phyloP scores from a whole-genome alignment of 2,113 vertebrate genomes.

The Phyllostomus hastatus region DNA sequence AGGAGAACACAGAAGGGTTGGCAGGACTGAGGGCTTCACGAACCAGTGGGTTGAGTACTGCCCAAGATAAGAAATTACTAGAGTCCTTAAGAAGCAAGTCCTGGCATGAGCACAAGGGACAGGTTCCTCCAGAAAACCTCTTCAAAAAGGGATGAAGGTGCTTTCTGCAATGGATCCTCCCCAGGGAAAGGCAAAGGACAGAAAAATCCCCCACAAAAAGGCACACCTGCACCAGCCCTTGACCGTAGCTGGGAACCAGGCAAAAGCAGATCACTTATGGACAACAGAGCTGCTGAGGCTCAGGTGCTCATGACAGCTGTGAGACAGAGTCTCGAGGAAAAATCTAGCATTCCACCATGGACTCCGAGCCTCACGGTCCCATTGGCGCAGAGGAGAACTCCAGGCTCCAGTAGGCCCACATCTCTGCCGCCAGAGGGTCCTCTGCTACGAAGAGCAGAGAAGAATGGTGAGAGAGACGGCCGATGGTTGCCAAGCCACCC shows the following conservation, averaged over 20 bases:
- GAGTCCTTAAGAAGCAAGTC: not conserved
- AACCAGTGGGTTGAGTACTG: accelerated
- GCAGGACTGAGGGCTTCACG: not conserved
- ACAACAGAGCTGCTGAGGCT: accelerated
- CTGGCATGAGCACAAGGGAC: accelerated
- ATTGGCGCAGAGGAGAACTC: accelerated
- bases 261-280: accelerated
- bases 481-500: accelerated
- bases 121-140: not conserved
- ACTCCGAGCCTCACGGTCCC: accelerated
- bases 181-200: not conserved
- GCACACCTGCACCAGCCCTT: accelerated
- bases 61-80: not conserved
- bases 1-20: accelerated
- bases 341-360: accelerated
- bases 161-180: not conserved
- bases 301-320: not conserved
- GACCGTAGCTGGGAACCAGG: too few species aligned
- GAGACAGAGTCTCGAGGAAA: not conserved
- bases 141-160: not conserved
- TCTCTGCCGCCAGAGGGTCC: accelerated
- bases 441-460: accelerated
- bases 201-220: not conserved
- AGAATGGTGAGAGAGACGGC: accelerated
- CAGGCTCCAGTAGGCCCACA: accelerated